Evolutionary conservation across 2,797 vertebrate genomes (phyloP).

Genomic region (Xenops minutus): DNA sequence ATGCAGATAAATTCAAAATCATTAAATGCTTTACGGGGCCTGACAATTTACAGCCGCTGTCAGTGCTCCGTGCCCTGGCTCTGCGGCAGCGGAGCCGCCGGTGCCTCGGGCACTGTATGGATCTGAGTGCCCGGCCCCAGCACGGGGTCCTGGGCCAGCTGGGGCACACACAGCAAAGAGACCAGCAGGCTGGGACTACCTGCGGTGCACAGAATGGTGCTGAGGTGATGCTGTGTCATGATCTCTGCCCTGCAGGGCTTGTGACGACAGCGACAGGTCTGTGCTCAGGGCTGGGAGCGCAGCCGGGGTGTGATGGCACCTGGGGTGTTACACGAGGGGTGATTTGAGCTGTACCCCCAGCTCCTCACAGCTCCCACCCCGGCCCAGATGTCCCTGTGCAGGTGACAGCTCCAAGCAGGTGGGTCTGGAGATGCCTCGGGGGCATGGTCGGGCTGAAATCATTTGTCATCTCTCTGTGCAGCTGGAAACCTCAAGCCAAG

Average conservation of each 20-base stretch:
- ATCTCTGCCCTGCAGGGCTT: not conserved
- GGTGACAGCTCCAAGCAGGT: not conserved
- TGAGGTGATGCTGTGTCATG: accelerated
- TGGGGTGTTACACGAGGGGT: accelerated
- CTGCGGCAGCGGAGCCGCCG: not conserved
- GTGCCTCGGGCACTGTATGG: not conserved
- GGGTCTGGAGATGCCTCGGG: not conserved
- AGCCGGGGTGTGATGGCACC: not conserved
- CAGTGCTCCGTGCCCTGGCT: not conserved
- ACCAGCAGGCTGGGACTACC: not conserved
- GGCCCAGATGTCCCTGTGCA: not conserved
- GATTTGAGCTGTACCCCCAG: not conserved
- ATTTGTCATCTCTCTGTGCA: not conserved
- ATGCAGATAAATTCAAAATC: constrained; percentile 75
- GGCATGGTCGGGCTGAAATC: not conserved
- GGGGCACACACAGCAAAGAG: accelerated
- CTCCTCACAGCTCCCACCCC: not conserved
- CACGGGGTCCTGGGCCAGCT: not conserved
- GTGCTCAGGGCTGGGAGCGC: not conserved
- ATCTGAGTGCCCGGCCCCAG: not conserved
- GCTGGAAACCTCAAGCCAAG: not conserved
- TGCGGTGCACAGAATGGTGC: accelerated
- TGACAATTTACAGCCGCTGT: constrained; percentile 61
- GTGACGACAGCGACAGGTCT: accelerated
- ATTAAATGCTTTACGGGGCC: constrained; percentile 69